A percentile compares a stretch with the other conserved stretches of the same genome.
Evolutionary conservation across 2,113 vertebrate genomes (phyloP).

Genomic region (Casuarius casuarius): DNA sequence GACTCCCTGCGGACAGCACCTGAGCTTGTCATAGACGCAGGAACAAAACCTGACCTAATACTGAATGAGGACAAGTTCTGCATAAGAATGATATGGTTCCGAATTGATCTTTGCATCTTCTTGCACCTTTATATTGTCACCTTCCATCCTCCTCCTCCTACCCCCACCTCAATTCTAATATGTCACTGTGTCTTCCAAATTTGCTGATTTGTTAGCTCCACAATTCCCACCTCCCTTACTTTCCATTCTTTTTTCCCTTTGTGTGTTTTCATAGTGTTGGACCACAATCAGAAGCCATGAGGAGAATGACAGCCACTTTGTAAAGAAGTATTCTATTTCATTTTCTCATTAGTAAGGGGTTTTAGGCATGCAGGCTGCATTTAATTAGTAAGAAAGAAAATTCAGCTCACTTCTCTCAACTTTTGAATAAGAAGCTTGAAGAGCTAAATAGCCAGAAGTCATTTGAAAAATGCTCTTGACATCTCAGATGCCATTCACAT

Average conservation of each 20-base stretch:
- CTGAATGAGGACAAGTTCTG: not conserved
- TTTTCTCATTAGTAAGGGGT: not conserved
- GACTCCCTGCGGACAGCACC: not conserved
- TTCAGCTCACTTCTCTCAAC: not conserved
- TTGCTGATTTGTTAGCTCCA: not conserved
- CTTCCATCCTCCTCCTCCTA: not conserved
- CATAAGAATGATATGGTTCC: not conserved
- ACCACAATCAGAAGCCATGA: not conserved
- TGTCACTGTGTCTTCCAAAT: not conserved
- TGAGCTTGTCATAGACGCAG: not conserved
- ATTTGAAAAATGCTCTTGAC: not conserved
- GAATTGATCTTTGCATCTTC: not conserved
- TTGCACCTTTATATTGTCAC: not conserved
- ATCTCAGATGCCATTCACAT: not conserved
- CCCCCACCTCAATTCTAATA: not conserved
- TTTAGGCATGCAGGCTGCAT: not conserved
- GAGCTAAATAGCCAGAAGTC: not conserved
- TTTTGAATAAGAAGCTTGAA: not conserved
- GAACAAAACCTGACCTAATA: not conserved
- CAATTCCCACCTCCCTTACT: not conserved
- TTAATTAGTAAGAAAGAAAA: not conserved
- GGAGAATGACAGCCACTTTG: not conserved
- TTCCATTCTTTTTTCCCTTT: not conserved
- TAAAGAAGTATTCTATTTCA: not conserved
- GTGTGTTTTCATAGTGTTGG: not conserved